Conservation (phyloP, 2,113 vertebrate species). For the Pelvicachromis taeniatus region DNA sequence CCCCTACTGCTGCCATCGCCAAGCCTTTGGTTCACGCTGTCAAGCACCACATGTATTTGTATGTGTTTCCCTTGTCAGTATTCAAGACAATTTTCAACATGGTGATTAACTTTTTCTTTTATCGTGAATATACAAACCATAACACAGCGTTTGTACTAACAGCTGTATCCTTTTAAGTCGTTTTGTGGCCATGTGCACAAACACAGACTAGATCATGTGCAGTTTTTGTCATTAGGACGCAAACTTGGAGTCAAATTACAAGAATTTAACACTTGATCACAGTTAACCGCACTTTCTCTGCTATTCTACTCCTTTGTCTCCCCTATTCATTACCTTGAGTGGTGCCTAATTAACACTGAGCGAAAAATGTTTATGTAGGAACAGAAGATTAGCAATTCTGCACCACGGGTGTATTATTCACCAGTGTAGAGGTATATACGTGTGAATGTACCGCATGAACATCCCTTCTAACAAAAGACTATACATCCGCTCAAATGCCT, state of each 20-base stretch:
- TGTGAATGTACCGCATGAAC: background rate
- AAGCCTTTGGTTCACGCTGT: background rate
- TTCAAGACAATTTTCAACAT: background rate
- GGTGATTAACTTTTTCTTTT: background rate
- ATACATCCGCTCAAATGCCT: background rate
- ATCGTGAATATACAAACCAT: background rate
- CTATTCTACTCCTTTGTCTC: background rate
- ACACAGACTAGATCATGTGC: background rate
- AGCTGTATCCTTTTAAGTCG: background rate
- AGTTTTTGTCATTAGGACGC: background rate
- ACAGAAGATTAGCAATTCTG: background rate
- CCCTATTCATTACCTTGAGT: background rate
- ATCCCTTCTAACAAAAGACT: background rate
- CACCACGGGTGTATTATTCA: background rate
- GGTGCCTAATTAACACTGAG: background rate
- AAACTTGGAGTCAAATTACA: background rate
- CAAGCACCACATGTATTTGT: background rate
- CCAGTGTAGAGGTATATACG: background rate
- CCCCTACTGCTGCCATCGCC: background rate
- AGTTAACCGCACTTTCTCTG: background rate
- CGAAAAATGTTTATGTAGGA: background rate
- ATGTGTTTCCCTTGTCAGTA: background rate
- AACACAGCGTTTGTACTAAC: background rate
- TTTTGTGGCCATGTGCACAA: background rate
- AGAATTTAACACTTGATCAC: background rate